Percentiles rank a stretch among this genome's conserved stretches.
phyloP scores from a whole-genome alignment of 64 coral and sea anemone genomes.

The Stylophora pistillata region DNA sequence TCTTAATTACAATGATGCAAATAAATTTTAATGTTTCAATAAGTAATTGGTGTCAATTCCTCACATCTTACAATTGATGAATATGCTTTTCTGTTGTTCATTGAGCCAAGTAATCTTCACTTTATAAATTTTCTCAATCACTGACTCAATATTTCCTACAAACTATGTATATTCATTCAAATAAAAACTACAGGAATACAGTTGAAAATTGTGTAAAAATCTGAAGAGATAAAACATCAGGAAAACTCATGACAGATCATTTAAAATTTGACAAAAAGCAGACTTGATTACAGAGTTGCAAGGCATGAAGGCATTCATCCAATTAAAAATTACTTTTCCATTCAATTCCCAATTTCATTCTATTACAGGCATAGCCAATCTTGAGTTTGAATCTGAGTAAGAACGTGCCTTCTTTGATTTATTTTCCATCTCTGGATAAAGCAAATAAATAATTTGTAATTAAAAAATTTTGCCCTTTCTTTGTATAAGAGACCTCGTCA shows the following conservation, averaged over 20 bases:
- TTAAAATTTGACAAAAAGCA: too few relatives aligned
- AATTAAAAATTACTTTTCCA: not conserved
- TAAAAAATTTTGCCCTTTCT: not conserved
- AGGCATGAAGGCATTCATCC: not conserved
- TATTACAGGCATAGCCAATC: not conserved
- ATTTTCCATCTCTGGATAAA: not conserved
- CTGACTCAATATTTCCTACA: too few relatives aligned
- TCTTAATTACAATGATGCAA: not conserved
- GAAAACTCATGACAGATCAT: too few relatives aligned
- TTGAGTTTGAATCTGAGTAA: slow-evolving; percentile 3
- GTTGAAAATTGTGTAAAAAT: too few relatives aligned
- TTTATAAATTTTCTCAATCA: not conserved
- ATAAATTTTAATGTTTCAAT: not conserved
- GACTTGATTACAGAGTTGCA: not conserved
- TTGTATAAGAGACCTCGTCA: not conserved
- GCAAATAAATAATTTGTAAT: slow-evolving; percentile 32
- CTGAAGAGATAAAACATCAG: too few relatives aligned
- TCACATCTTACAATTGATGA: not conserved
- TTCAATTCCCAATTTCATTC: not conserved
- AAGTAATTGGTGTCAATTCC: not conserved
- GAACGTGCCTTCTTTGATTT: slow-evolving; percentile 13
- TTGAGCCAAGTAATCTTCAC: not conserved
- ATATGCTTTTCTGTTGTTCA: not conserved
- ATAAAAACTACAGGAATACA: too few relatives aligned
- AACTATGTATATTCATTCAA: too few relatives aligned